Conservation (phyloP, 2,113 vertebrate genomes). For the Rhabdornis inornatus region DNA sequence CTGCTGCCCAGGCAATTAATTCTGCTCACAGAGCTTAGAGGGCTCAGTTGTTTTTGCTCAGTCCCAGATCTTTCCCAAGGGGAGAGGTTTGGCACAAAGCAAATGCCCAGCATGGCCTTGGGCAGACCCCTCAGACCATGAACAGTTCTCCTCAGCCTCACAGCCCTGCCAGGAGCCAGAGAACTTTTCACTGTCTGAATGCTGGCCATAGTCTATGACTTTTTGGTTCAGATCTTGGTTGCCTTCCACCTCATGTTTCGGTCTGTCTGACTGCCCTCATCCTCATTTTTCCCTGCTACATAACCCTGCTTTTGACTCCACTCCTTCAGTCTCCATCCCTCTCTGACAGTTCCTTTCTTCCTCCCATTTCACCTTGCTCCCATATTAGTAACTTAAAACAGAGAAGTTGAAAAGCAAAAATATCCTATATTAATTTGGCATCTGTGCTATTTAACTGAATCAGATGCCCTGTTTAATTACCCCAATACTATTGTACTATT, state of each 20-base stretch:
- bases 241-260: neutral
- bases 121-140: accelerated
- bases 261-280: neutral
- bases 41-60: neutral
- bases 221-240: neutral
- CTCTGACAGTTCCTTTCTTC: neutral
- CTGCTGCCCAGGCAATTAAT: neutral
- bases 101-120: neutral
- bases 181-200: neutral
- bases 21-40: neutral
- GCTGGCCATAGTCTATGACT: neutral
- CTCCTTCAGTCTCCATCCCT: neutral
- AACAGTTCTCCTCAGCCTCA: neutral
- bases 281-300: neutral
- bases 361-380: neutral
- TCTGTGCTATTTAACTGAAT: neutral
- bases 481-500: neutral
- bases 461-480: neutral
- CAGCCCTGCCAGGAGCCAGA: accelerated
- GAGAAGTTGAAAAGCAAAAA: neutral
- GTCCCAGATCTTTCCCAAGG: neutral
- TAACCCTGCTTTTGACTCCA: neutral
- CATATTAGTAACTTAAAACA: neutral
- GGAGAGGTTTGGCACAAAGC: neutral
- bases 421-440: neutral